Base-by-base conservation (phyloP, 2,888 invertebrate genomes). In the Drosophila nigritarsus region DNA sequence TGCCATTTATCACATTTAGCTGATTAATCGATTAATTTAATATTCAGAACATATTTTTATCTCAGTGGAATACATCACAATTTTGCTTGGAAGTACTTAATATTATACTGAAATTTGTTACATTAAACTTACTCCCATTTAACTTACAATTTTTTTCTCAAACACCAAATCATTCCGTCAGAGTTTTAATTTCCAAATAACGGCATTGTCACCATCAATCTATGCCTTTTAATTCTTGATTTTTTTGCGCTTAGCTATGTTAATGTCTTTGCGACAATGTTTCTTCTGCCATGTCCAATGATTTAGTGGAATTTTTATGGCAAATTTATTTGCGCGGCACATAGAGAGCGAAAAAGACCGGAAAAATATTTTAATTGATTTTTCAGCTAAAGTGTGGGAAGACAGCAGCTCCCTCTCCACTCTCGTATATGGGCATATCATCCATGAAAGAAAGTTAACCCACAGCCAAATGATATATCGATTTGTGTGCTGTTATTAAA, bases 1-100 rank as follows among this genome's bases (percentile, higher is more conserved):
- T 84, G 89, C 89, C 84, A 91, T 92, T 92, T 92, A 92, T 92
- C 92, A 91, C 91, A 90, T 91, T 91, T 91, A 85, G 70, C 75
- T 86, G 83, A 71, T 84, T 80, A 84, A 84, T 84, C 76, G 87
- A 87, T 84, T 89, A 82, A 76, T 75, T 73, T 67, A 53, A 59
- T 65, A 73, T 78, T 42, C 58, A 50, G 29, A 34, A 53, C 53
- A 51, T 45, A 73, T 42, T 58, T 62, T 49, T 50, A 30, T 40
- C 20, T 15, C 29, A 42, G 9, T 30, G n/a, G 20, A 56, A 56
- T 30, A 42, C 30, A 20, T 42, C 3, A 56, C n/a, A 56, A 40
- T 42, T 42, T 56, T 20, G 30, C 29, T 30, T 20, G 2, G 3
- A 56, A 20, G n/a, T 11, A 42, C 20, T 20, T 15, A 11, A 56